A percentile compares a stretch with the other conserved stretches of the same genome.
Evolutionary conservation across 2,797 vertebrate genomes (phyloP).

Genomic region (Staurois parvus): DNA sequence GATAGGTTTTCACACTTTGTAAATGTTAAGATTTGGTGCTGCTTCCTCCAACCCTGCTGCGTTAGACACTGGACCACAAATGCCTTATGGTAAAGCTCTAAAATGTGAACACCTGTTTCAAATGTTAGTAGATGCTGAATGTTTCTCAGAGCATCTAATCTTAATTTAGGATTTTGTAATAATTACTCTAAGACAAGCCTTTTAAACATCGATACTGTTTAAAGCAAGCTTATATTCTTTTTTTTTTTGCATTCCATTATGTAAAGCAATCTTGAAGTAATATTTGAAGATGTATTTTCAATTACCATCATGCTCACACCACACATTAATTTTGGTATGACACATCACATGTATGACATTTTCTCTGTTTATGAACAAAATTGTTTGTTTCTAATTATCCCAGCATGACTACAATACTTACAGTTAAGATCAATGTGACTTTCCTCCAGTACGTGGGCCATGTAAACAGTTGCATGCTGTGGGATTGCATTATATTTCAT

Average conservation of each 20-base stretch:
- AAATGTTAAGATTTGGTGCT: too few relatives aligned
- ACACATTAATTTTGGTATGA: not conserved
- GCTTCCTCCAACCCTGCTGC: too few relatives aligned
- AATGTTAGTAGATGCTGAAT: too few relatives aligned
- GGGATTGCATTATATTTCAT: conserved; percentile 11
- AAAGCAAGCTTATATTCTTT: not conserved
- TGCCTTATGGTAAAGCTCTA: not conserved
- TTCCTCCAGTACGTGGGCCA: conserved; percentile 2
- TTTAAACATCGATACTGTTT: too few relatives aligned
- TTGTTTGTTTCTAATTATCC: conserved; percentile 28
- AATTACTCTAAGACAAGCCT: too few relatives aligned
- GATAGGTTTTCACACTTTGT: too few relatives aligned
- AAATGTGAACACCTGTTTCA: not conserved
- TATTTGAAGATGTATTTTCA: not conserved
- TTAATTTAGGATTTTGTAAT: too few relatives aligned
- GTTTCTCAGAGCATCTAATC: too few relatives aligned
- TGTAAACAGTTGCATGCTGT: conserved; percentile 11
- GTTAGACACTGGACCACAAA: too few relatives aligned
- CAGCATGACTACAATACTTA: conserved; percentile 30
- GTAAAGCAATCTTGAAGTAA: not conserved
- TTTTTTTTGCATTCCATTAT: not conserved
- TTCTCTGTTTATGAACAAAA: not conserved
- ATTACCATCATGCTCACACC: not conserved
- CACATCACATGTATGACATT: not conserved
- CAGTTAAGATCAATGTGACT: conserved; percentile 7